A percentile compares a stretch with the other conserved stretches of the same genome.
Evolutionary conservation across 2,888 invertebrate species (phyloP).

Genomic region (Disparrhopalites patrizii): DNA sequence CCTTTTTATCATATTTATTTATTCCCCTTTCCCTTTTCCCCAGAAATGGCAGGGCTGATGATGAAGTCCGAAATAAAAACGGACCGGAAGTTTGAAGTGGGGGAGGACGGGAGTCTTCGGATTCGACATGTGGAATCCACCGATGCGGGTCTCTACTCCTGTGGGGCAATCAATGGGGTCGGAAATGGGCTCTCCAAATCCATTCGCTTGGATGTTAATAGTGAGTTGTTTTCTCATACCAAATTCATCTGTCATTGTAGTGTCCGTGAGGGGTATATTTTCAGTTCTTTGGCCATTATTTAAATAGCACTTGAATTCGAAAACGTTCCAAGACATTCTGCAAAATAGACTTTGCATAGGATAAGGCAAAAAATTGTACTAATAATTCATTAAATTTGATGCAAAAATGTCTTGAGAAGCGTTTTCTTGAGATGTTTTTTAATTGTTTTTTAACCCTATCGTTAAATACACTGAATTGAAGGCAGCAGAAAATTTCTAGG

Average conservation of each 20-base stretch:
- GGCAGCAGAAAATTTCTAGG: too few species aligned
- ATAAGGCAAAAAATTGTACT: too few species aligned
- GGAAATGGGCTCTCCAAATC: slow-evolving; percentile 52
- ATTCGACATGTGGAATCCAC: slow-evolving; percentile 47
- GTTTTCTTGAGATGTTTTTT: too few species aligned
- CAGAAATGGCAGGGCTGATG: slow-evolving; percentile 12
- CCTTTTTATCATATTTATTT: not conserved
- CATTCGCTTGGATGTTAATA: slow-evolving; percentile 52
- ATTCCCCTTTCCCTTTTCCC: not conserved
- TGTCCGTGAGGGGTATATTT: not conserved
- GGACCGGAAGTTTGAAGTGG: slow-evolving; percentile 36
- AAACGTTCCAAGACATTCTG: not conserved
- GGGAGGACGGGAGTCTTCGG: slow-evolving; percentile 39
- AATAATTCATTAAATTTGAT: too few species aligned
- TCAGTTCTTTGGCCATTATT: not conserved
- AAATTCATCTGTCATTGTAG: not conserved
- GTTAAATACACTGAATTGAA: too few species aligned
- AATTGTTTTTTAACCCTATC: too few species aligned
- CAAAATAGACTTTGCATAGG: too few species aligned
- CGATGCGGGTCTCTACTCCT: slow-evolving; percentile 52
- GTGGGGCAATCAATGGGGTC: slow-evolving; percentile 52
- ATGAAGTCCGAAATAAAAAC: slow-evolving; percentile 37
- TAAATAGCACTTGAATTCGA: too few species aligned
- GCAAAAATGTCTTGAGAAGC: too few species aligned
- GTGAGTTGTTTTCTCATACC: slow-evolving; percentile 38